A percentile compares a stretch with the other conserved stretches of the same genome.
These are phyloP conservation scores for Elaphurus davidianus DNA, from an alignment of 2,113 vertebrate species.

Conservation along the genomic window DNA sequence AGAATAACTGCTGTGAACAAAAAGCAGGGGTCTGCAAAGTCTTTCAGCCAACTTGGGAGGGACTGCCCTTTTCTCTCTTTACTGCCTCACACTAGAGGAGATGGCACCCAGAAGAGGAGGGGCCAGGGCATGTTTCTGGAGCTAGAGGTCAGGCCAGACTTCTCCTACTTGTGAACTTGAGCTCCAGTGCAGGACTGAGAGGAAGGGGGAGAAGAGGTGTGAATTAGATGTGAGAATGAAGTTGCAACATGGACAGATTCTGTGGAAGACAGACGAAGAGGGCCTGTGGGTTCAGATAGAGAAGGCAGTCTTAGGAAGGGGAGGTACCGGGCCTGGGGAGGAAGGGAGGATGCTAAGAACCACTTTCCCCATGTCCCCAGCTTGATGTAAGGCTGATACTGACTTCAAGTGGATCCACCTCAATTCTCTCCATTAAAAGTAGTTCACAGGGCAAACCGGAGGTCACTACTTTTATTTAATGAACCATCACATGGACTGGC, in stretches of 20 bases:
- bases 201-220: background rate
- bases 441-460: background rate
- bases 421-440: background rate
- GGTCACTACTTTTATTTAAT: background rate
- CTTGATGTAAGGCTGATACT: background rate
- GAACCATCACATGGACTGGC: background rate
- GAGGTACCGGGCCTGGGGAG: background rate
- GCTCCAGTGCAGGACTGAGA: background rate
- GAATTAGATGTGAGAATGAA: background rate
- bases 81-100: background rate
- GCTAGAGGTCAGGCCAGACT: background rate
- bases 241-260: background rate
- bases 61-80: background rate
- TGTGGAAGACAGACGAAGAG: background rate
- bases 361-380: background rate
- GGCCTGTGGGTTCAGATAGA: background rate
- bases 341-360: background rate
- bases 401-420: background rate
- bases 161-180: background rate
- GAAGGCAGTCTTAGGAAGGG: background rate
- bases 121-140: background rate
- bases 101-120: background rate
- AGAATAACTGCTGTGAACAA: background rate
- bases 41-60: background rate
- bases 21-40: background rate